Conservation (phyloP, 1,140 invertebrate genomes). For the Pentalonia nigronervosa region DNA sequence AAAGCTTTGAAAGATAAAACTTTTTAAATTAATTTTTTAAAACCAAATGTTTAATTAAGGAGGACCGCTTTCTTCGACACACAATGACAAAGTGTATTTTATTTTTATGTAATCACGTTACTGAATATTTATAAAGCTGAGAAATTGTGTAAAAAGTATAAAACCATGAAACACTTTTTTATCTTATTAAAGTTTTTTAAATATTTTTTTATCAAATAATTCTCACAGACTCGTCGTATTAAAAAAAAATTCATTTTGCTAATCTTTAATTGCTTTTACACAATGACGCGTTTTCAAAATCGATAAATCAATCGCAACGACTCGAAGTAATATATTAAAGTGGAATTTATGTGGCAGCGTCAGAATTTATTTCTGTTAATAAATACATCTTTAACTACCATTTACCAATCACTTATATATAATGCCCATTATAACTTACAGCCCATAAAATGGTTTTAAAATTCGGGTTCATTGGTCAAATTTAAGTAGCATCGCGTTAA, state of each 20-base stretch:
- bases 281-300: not conserved
- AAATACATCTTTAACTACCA: conserved; percentile 4
- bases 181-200: not conserved
- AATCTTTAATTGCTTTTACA: conserved; percentile 6
- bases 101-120: not conserved
- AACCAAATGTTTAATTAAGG: conserved; percentile 21
- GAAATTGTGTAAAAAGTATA: not conserved
- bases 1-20: conserved; percentile 17
- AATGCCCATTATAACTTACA: not conserved
- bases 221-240: not conserved
- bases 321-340: not conserved
- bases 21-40: conserved; percentile 29
- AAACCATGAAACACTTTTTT: not conserved
- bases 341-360: not conserved
- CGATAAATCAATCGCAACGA: not conserved
- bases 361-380: not conserved
- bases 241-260: not conserved
- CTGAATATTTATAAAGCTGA: conserved; percentile 27
- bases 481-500: not conserved
- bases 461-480: not conserved
- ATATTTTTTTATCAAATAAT: conserved; percentile 7
- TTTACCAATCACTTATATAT: not conserved
- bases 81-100: not conserved
- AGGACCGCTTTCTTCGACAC: not conserved
- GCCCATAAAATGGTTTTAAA: not conserved